Evolutionary conservation across 2,888 invertebrate genomes (phyloP).

Genomic region (Sicus ferrugineus): DNA sequence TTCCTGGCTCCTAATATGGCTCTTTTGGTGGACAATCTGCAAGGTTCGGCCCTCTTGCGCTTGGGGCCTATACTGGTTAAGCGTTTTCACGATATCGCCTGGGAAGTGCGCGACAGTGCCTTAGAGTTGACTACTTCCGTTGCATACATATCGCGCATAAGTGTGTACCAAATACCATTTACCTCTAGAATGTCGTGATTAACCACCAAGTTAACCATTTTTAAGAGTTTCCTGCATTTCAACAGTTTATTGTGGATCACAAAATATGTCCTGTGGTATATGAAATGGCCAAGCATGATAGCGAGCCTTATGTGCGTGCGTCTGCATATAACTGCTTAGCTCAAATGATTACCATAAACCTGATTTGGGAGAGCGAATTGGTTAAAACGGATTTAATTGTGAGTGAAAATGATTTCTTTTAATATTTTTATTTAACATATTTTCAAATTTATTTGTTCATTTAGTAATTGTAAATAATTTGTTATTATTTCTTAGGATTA

Average conservation of each 20-base stretch:
- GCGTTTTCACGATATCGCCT: conserved; percentile 75
- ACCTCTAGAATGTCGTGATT: too few relatives aligned
- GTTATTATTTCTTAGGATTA: conserved; percentile 25
- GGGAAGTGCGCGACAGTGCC: conserved; percentile 83
- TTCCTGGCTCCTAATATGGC: conserved; percentile 82
- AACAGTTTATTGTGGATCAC: conserved; percentile 73
- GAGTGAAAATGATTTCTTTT: conserved; percentile 50
- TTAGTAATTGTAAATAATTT: too few relatives aligned
- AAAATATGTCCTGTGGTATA: conserved; percentile 73
- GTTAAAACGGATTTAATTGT: conserved; percentile 72
- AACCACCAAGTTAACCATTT: conserved; percentile 4
- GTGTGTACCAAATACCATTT: too few relatives aligned
- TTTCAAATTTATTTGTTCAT: background rate
- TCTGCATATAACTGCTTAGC: conserved; percentile 77
- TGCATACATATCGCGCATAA: conserved; percentile 74
- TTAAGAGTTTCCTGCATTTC: conserved; percentile 80
- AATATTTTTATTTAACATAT: background rate
- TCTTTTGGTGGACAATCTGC: conserved; percentile 73
- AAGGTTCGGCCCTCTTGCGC: conserved; percentile 71
- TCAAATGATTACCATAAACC: conserved; percentile 72
- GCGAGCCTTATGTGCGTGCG: conserved; percentile 78
- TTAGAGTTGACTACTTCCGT: conserved; percentile 77
- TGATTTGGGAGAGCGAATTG: conserved; percentile 73
- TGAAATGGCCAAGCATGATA: conserved; percentile 73
- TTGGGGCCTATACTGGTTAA: conserved; percentile 74